phyloP scores from a whole-genome alignment of 2,113 vertebrate genomes.

The Aramus guarauna region DNA sequence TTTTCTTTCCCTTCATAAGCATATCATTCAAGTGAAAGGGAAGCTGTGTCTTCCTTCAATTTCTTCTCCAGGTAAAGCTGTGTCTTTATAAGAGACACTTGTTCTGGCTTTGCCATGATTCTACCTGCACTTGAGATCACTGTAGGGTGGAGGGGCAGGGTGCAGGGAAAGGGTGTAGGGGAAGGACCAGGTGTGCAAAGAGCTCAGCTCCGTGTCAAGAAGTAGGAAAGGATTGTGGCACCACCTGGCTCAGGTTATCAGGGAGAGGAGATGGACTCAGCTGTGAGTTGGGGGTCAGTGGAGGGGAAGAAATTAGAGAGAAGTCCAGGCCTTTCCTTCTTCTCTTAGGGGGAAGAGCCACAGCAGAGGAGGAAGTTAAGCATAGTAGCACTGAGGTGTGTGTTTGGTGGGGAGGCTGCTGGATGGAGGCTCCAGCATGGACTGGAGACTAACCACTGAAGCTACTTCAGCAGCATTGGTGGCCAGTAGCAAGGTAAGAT shows the following conservation, averaged over 20 bases:
- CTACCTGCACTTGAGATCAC: neutral
- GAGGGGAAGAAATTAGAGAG: neutral
- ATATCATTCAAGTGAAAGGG: neutral
- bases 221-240: neutral
- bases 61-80: neutral
- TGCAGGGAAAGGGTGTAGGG: neutral
- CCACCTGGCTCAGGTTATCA: neutral
- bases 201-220: neutral
- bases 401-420: neutral
- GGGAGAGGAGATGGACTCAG: neutral
- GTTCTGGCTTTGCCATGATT: neutral
- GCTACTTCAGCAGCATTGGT: neutral
- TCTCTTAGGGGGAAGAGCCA: accelerated
- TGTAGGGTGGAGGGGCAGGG: neutral
- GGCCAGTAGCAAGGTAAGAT: neutral
- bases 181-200: neutral
- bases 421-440: neutral
- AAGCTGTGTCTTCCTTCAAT: neutral
- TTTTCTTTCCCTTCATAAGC: neutral
- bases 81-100: neutral
- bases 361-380: neutral
- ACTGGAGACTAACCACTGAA: neutral
- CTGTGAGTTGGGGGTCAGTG: neutral
- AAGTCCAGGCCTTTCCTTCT: neutral
- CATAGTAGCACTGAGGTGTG: accelerated